A percentile compares a stretch with the other conserved stretches of the same genome.
Conservation (phyloP, 2,113 vertebrate genomes). For the Siphamia tubifer region DNA sequence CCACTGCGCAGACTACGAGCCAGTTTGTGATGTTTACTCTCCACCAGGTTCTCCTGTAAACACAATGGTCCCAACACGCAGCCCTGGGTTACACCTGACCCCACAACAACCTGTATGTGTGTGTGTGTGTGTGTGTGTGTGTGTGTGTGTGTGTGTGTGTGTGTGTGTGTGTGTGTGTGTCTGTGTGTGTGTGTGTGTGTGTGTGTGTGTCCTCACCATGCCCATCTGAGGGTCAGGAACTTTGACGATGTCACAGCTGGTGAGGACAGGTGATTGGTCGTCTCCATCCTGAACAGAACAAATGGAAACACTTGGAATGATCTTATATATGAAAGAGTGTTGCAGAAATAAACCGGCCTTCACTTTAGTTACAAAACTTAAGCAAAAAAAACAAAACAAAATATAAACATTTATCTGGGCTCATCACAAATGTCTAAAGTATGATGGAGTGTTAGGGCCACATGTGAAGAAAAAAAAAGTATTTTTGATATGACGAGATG, state of each 20-base stretch:
- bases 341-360: no score
- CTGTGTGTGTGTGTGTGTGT: neutral
- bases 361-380: no score
- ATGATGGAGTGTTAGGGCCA: no score
- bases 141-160: neutral
- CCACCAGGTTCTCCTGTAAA: constrained; percentile 94
- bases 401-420: neutral
- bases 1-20: constrained; percentile 96
- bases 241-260: constrained; percentile 95
- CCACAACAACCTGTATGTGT: no score
- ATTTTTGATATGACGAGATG: no score
- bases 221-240: constrained; percentile 99
- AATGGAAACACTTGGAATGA: no score
- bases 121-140: neutral
- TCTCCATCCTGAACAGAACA: constrained; percentile 95
- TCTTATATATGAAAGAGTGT: no score
- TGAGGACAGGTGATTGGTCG: constrained; percentile 85
- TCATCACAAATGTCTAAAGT: no score
- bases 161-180: neutral
- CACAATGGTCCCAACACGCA: neutral
- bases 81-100: neutral
- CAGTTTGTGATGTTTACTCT: constrained; percentile 98
- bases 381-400: no score
- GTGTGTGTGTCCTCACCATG: constrained; percentile 83
- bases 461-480: no score